phyloP scores from a whole-genome alignment of 2,888 invertebrate genomes.

The Eupithecia subumbrata region DNA sequence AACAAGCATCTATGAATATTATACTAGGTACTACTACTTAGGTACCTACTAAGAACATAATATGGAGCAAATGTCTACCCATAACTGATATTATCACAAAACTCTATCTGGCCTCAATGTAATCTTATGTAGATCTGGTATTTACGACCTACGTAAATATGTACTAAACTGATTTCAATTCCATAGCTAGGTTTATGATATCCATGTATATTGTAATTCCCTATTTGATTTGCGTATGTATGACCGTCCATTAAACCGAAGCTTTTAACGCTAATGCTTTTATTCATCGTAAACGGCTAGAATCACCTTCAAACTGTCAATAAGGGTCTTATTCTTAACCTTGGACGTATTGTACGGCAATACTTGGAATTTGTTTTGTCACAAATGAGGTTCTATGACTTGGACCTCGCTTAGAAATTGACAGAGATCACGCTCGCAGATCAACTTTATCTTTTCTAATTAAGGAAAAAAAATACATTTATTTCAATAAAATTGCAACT shows the following conservation, averaged over 20 bases:
- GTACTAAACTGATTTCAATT: neutral
- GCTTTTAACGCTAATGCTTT: slow-evolving; percentile 1
- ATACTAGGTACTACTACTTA: too few species aligned
- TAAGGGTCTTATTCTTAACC: neutral
- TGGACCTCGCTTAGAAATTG: neutral
- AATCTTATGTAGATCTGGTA: neutral
- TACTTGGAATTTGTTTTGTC: neutral
- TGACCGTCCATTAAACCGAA: neutral
- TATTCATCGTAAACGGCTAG: neutral
- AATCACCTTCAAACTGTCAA: neutral
- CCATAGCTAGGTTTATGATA: neutral
- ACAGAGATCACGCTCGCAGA: too few species aligned
- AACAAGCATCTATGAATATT: too few species aligned
- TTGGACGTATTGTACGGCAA: neutral
- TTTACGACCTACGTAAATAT: neutral
- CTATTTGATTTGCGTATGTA: neutral
- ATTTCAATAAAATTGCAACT: too few species aligned
- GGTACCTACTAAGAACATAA: too few species aligned
- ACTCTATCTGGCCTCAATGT: neutral
- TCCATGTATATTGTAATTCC: neutral
- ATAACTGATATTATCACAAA: too few species aligned
- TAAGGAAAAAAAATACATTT: too few species aligned
- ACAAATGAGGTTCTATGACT: neutral
- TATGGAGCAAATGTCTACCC: too few species aligned
- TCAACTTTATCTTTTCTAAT: too few species aligned